Conservation (phyloP, 2,888 invertebrate species). For the Enoplolaimus lenunculus region DNA sequence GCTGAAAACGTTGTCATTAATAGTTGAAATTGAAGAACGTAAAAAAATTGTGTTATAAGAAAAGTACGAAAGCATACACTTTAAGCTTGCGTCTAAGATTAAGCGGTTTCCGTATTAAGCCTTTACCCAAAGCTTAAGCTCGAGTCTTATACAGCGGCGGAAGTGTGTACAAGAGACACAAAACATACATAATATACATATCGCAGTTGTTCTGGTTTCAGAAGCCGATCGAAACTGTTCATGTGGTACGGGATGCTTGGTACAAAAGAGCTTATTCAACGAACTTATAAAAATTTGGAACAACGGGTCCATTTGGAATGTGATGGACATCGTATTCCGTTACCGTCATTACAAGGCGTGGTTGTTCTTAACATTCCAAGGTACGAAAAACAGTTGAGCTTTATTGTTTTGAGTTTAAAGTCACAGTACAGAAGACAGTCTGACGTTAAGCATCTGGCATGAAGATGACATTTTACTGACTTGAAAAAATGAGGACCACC, state of each 20-base stretch:
- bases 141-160: no score
- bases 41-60: no score
- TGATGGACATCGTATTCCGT: conserved; percentile 82
- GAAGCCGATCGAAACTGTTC: conserved; percentile 76
- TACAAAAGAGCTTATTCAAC: conserved; percentile 50
- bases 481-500: no score
- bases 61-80: no score
- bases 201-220: conserved; percentile 28
- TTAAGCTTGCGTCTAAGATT: no score
- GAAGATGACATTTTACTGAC: no score
- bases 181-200: no score
- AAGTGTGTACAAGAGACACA: no score
- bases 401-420: conserved; percentile 22
- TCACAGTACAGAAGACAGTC: background rate
- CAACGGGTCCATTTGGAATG: conserved; percentile 87
- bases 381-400: conserved; percentile 43
- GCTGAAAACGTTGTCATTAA: no score
- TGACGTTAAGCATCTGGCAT: background rate
- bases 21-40: no score
- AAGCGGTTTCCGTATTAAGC: no score
- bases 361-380: conserved; percentile 88
- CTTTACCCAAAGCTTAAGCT: no score
- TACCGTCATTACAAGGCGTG: conserved; percentile 82
- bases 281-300: conserved; percentile 86
- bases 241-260: conserved; percentile 67